phyloP scores from a whole-genome alignment of 1,140 invertebrate species.

The Solen grandis region DNA sequence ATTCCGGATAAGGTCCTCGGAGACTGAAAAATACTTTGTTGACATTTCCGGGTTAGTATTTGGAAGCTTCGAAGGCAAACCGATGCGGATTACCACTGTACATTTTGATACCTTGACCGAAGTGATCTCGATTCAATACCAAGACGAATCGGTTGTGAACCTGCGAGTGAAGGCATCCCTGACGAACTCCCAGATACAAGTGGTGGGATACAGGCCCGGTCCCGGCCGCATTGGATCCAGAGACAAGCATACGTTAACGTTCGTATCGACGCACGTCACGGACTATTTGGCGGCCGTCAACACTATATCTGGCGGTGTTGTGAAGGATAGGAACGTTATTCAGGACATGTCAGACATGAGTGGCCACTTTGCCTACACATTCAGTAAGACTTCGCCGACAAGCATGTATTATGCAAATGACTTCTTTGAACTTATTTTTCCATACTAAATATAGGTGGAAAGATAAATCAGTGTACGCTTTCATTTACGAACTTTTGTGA shows the following conservation, averaged over 20 bases:
- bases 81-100: neutral
- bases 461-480: too few relatives aligned
- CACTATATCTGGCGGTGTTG: neutral
- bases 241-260: slow-evolving; percentile 19
- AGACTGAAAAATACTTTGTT: neutral
- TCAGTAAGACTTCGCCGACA: slow-evolving; percentile 3
- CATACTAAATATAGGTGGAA: neutral
- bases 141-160: slow-evolving; percentile 33
- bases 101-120: slow-evolving; percentile 6
- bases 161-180: slow-evolving; percentile 1
- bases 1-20: neutral
- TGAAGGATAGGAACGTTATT: slow-evolving; percentile 2
- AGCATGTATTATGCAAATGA: slow-evolving; percentile 45
- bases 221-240: neutral
- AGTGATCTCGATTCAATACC: neutral
- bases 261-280: slow-evolving; percentile 28
- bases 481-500: too few relatives aligned
- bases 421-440: slow-evolving; percentile 21
- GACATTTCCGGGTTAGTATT: slow-evolving; percentile 37
- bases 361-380: slow-evolving; percentile 9
- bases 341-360: neutral
- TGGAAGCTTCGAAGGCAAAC: neutral
- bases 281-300: slow-evolving; percentile 32
- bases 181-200: slow-evolving; percentile 17
- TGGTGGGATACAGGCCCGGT: neutral